Percentiles rank a stretch among this genome's conserved stretches.
Evolutionary conservation across 92 coral and sea anemone species (phyloP).

Genomic region (Muricea muricata): DNA sequence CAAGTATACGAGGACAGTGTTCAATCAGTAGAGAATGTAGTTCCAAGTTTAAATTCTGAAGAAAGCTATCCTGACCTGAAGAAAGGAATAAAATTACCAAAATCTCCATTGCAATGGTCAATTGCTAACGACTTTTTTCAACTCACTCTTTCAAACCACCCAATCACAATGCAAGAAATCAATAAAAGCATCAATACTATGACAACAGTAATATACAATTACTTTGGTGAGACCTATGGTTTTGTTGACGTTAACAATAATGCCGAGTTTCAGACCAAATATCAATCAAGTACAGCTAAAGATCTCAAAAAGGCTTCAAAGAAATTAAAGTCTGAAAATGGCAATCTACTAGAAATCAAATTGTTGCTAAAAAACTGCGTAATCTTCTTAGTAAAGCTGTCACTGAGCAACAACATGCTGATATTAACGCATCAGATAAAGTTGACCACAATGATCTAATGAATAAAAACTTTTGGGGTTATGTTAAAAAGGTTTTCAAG

Average conservation of each 20-base stretch:
- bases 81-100: constrained; percentile 2
- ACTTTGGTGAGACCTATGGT: constrained; percentile 15
- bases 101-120: constrained; percentile 14
- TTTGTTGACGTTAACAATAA: neutral
- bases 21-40: neutral
- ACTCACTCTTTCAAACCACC: neutral
- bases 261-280: neutral
- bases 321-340: constrained; percentile 7
- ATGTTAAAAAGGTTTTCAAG: constrained; percentile 12
- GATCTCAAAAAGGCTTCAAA: constrained; percentile 18
- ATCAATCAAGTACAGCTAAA: neutral
- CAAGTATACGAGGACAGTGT: too few relatives aligned
- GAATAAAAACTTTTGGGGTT: constrained; percentile 35
- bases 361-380: constrained; percentile 31
- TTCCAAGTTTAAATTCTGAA: too few relatives aligned
- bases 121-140: constrained; percentile 15
- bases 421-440: neutral
- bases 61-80: neutral
- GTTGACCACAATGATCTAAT: constrained; percentile 18
- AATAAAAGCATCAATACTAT: constrained; percentile 24
- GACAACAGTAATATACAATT: constrained; percentile 24
- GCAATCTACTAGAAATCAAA: constrained; percentile 8
- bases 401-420: neutral
- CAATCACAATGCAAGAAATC: constrained; percentile 33
- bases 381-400: neutral